Percentiles rank a stretch among this genome's conserved stretches.
Conservation (phyloP, 2,797 vertebrate species). For the Chaunax sp. region DNA sequence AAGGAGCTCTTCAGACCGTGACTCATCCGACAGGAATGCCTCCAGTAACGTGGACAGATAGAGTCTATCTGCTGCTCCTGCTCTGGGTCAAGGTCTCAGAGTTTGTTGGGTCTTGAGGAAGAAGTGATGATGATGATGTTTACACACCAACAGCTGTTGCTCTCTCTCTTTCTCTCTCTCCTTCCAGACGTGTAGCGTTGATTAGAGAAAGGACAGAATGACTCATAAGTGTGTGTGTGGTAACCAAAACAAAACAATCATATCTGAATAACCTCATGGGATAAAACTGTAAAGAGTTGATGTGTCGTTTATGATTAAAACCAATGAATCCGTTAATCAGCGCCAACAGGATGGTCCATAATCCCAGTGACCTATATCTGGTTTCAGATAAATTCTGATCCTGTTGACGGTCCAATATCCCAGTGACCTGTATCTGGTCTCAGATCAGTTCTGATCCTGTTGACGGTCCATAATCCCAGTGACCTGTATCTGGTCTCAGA, state of each 20-base stretch:
- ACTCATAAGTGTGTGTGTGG: slow-evolving; percentile 74
- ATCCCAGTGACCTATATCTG: too few species aligned
- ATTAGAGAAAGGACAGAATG: slow-evolving; percentile 77
- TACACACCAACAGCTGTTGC: slow-evolving; percentile 79
- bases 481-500: too few species aligned
- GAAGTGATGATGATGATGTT: slow-evolving; percentile 58
- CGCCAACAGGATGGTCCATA: too few species aligned
- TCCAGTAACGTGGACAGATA: slow-evolving; percentile 75
- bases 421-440: too few species aligned
- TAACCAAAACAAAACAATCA: slow-evolving; percentile 54
- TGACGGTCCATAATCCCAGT: too few species aligned
- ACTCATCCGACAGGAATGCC: slow-evolving; percentile 78
- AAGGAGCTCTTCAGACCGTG: slow-evolving; percentile 75
- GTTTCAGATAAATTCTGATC: too few species aligned
- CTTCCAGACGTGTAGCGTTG: slow-evolving; percentile 58
- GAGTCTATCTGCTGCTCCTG: slow-evolving; percentile 19
- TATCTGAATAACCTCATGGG: slow-evolving; percentile 57
- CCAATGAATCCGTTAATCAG: too few species aligned
- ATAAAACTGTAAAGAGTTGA: slow-evolving; percentile 31
- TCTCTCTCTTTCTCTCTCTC: slow-evolving; percentile 29
- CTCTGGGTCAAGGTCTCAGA: slow-evolving; percentile 50
- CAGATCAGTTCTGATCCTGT: too few species aligned
- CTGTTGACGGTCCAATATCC: too few species aligned
- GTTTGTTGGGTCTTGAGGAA: slow-evolving; percentile 32
- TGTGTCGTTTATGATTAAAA: too few species aligned